Base-by-base conservation (phyloP, 2,888 invertebrate genomes). In the Temnothorax rugatulus region DNA sequence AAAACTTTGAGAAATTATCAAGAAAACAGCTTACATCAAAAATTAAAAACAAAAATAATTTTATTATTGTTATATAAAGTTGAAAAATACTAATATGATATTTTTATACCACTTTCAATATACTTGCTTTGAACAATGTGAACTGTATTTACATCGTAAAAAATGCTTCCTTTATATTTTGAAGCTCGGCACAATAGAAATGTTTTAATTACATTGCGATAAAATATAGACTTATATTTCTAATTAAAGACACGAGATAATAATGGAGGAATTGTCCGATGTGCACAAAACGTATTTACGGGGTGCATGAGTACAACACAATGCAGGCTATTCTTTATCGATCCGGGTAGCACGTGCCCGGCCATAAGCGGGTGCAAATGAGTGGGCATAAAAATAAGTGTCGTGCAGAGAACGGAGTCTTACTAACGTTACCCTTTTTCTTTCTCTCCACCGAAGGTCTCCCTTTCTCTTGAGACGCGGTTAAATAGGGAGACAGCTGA, bases 401-500 rank as follows among this genome's bases (percentile, higher is more conserved):
- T 92, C 89, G 87, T 85, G 85, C 85, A 77, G 64, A 82, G 15
- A 75, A 83, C 63, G 52, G 50, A 83, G 71, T 74, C 77, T 38
- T 68, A 52, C 61, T 18, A 68, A 69, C 50, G 15, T 68, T 68
- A 57, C 29, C 59, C 21, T 83, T 41, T 44, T 50, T 34, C 47
- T 41, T 41, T 34, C 29, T 77, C 44, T 47, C 50, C 8, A 29
- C 25, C 38, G 34, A 38, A 38, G 38, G 25, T 85, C 57, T 61
- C 57, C 29, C 57, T 54, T 75, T 68, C 83, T 82, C 73, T 54
- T 63, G 34, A 63, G 59, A 85, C 82, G 68, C 68, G 66, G 87
- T 87, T 91, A 91, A 91, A 91, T 86, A 89, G 88, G 82, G 87
- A 88, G 88, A 90, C 91, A 91, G 91, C 92, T 92, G 92, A 90